Conservation (phyloP, 1,140 invertebrate genomes). For the Theocolax elegans region DNA sequence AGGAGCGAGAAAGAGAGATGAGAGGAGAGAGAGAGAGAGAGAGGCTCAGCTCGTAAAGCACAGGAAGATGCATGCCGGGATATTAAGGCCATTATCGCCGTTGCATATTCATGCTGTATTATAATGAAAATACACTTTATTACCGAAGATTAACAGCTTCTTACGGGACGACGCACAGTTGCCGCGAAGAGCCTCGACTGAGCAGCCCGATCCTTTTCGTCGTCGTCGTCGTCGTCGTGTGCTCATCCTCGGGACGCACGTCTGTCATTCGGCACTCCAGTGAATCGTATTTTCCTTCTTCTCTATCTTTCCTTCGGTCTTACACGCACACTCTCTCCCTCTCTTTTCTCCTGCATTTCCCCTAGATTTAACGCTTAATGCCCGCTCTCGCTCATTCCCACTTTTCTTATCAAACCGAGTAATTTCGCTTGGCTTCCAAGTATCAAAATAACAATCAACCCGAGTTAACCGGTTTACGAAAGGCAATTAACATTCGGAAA, state of each 20-base stretch:
- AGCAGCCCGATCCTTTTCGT: slow-evolving; percentile 24
- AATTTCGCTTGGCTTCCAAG: background rate
- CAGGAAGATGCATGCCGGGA: slow-evolving; percentile 68
- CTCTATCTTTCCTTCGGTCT: background rate
- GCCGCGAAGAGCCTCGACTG: slow-evolving; percentile 40
- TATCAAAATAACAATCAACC: background rate
- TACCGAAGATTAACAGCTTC: slow-evolving; percentile 70
- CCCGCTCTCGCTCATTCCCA: background rate
- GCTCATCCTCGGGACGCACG: background rate
- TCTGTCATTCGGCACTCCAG: slow-evolving; percentile 9
- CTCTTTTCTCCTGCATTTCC: slow-evolving; percentile 12
- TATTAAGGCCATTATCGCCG: slow-evolving; percentile 69
- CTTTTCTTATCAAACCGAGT: slow-evolving; percentile 6
- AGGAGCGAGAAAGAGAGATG: too few relatives aligned
- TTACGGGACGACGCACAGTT: slow-evolving; percentile 63
- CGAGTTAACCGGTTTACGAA: background rate
- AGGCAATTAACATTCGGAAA: too few relatives aligned
- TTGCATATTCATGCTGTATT: slow-evolving; percentile 70
- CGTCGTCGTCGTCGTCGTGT: slow-evolving; percentile 16
- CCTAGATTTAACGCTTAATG: slow-evolving; percentile 30
- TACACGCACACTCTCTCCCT: background rate
- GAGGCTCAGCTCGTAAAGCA: slow-evolving; percentile 68
- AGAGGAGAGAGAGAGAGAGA: slow-evolving; percentile 8
- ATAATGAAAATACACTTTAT: slow-evolving; percentile 71
- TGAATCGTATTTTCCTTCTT: background rate